phyloP scores from a whole-genome alignment of 2,113 vertebrate genomes.

The Octodon degus region DNA sequence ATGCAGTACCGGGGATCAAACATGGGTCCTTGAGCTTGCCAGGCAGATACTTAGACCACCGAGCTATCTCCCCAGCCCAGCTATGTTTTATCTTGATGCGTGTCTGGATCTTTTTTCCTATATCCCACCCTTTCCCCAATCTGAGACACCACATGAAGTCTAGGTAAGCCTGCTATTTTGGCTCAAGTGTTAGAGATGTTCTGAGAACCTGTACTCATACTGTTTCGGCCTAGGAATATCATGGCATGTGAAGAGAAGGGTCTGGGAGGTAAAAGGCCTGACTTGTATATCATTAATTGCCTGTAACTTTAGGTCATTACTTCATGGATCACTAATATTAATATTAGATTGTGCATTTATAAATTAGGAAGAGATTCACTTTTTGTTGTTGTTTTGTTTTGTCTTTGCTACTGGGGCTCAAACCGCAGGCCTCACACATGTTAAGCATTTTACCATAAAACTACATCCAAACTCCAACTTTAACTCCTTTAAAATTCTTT shows the following conservation, averaged over 20 bases:
- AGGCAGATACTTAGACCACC: too few relatives aligned
- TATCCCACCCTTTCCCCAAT: accelerated
- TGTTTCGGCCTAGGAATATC: too few relatives aligned
- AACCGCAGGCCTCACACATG: background rate
- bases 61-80: too few relatives aligned
- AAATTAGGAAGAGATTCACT: background rate
- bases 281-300: background rate
- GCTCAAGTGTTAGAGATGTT: background rate
- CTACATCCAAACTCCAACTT: background rate
- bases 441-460: background rate
- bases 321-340: background rate
- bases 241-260: background rate
- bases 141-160: background rate
- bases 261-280: background rate
- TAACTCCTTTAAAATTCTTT: conserved; percentile 17
- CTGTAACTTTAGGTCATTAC: background rate
- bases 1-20: too few relatives aligned
- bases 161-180: background rate
- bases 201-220: background rate
- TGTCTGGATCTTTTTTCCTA: background rate
- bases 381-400: background rate
- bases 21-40: too few relatives aligned
- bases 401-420: background rate
- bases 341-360: background rate
- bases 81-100: background rate